These are phyloP conservation scores for Latheticus oryzae DNA, from an alignment of 2,888 invertebrate genomes.

Conservation along the genomic window DNA sequence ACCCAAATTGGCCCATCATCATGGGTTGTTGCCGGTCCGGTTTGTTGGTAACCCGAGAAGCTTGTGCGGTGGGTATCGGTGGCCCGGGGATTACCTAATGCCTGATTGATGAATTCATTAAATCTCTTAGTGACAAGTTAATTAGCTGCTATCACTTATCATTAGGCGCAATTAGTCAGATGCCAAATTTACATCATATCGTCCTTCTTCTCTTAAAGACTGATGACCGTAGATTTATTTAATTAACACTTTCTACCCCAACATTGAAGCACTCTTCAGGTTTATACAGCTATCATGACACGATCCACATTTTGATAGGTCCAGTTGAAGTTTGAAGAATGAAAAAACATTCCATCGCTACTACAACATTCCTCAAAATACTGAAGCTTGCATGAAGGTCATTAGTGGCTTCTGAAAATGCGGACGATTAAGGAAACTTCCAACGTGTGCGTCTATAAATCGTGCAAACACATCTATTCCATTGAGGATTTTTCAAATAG, in stretches of 20 bases:
- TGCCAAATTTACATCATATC: slow-evolving; percentile 55
- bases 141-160: slow-evolving; percentile 59
- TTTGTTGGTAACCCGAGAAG: slow-evolving; percentile 41
- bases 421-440: slow-evolving; percentile 30
- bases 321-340: too few species aligned
- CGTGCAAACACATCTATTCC: slow-evolving; percentile 34
- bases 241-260: slow-evolving; percentile 52
- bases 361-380: too few species aligned
- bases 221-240: slow-evolving; percentile 49
- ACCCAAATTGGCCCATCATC: slow-evolving; percentile 37
- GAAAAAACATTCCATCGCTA: too few species aligned
- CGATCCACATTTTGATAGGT: too few species aligned
- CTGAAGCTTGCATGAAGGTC: slow-evolving; percentile 30
- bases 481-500: slow-evolving; percentile 29
- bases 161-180: slow-evolving; percentile 60
- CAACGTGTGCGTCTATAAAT: slow-evolving; percentile 28
- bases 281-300: too few species aligned
- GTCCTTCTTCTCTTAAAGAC: slow-evolving; percentile 42
- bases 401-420: slow-evolving; percentile 37
- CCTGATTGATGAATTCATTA: slow-evolving; percentile 62
- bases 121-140: slow-evolving; percentile 59
- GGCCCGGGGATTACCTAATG: slow-evolving; percentile 53
- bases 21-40: slow-evolving; percentile 35
- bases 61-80: slow-evolving; percentile 45
- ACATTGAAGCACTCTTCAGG: too few species aligned